Conservation (phyloP, 2,888 invertebrate species). For the Troides aeacus region DNA sequence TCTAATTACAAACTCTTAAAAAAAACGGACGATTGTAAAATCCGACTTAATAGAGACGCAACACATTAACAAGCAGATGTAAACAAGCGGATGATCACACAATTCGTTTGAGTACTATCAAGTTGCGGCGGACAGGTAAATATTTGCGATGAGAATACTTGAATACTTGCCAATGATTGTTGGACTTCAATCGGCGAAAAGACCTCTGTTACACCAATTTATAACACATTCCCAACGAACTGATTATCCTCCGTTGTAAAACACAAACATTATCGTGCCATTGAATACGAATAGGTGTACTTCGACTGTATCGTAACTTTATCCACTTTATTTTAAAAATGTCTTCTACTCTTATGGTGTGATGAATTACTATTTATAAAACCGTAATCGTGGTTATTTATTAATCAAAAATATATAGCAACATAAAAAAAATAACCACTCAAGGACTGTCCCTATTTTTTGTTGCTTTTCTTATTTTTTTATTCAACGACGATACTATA, state of each 20-base stretch:
- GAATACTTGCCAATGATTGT: constrained; percentile 72
- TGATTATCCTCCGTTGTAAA: constrained; percentile 48
- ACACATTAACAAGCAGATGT: constrained; percentile 40
- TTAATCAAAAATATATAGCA: not conserved
- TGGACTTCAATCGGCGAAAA: constrained; percentile 65
- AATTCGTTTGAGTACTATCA: constrained; percentile 52
- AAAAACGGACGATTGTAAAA: constrained; percentile 48
- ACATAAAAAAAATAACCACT: too few species aligned
- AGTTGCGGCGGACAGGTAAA: constrained; percentile 69
- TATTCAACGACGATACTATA: too few species aligned
- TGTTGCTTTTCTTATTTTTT: too few species aligned
- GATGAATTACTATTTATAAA: not conserved
- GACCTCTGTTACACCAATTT: constrained; percentile 64
- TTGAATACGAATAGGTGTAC: not conserved
- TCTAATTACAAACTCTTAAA: constrained; percentile 55
- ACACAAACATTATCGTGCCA: constrained; percentile 32
- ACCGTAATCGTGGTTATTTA: not conserved
- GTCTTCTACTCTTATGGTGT: not conserved
- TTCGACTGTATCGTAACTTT: not conserved
- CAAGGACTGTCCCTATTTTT: too few species aligned
- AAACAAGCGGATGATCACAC: constrained; percentile 40
- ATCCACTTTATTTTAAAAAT: constrained; percentile 2
- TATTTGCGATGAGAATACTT: constrained; percentile 70
- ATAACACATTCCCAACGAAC: constrained; percentile 55
- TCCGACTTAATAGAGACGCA: constrained; percentile 53